Conservation (phyloP, 1,140 invertebrate species). For the Procambarus clarkii region DNA sequence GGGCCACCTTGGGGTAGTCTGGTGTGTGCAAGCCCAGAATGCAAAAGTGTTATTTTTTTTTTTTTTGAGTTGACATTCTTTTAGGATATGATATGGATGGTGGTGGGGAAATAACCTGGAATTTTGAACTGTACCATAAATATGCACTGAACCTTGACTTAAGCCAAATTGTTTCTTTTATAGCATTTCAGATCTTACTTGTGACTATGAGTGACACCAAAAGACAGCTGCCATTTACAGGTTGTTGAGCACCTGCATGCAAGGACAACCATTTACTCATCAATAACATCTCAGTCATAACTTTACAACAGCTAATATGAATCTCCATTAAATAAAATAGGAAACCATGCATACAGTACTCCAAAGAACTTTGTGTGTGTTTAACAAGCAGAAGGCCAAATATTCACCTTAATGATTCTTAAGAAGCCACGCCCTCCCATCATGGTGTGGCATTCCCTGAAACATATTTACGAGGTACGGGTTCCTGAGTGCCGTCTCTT, state of each 20-base stretch:
- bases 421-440: neutral
- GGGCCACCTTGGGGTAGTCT: too few relatives aligned
- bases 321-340: neutral
- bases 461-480: conserved; percentile 47
- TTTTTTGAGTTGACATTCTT: too few relatives aligned
- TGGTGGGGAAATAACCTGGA: too few relatives aligned
- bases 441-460: conserved; percentile 20
- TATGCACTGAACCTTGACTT: too few relatives aligned
- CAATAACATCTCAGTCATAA: neutral
- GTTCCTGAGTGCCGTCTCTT: conserved; percentile 55
- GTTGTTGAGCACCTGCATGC: neutral
- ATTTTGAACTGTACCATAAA: too few relatives aligned
- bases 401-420: neutral
- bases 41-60: too few relatives aligned
- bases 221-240: neutral
- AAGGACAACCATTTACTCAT: neutral
- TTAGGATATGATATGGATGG: too few relatives aligned
- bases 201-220: neutral
- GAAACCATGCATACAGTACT: too few relatives aligned
- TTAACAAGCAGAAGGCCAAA: neutral
- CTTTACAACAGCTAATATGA: neutral
- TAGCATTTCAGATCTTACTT: neutral
- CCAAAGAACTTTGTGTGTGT: neutral
- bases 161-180: neutral
- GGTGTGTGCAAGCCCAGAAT: too few relatives aligned